Evolutionary conservation across 2,888 invertebrate species (phyloP).

Genomic region (Caenorhabditis sp.): DNA sequence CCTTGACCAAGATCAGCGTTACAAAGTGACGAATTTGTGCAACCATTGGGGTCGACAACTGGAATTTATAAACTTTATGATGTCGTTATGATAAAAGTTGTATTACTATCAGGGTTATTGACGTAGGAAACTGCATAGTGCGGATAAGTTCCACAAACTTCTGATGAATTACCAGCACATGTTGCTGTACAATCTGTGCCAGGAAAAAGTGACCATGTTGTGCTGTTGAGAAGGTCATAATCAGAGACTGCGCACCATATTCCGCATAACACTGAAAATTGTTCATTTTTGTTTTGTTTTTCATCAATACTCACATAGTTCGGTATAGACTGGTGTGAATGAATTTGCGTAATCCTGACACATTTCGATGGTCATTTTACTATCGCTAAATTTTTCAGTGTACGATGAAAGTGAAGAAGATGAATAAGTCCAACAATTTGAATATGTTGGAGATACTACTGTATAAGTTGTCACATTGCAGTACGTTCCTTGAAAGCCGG

Average conservation of each 20-base stretch:
- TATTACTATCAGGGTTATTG: neutral
- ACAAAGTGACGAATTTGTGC: slow-evolving; percentile 1
- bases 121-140: neutral
- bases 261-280: slow-evolving; percentile 17
- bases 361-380: slow-evolving; percentile 13
- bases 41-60: slow-evolving; percentile 19
- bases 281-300: too few relatives aligned
- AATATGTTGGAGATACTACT: neutral
- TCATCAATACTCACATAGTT: neutral
- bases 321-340: neutral
- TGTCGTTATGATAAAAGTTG: neutral
- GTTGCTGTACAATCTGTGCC: slow-evolving; percentile 6
- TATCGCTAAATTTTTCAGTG: slow-evolving; percentile 8
- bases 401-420: slow-evolving; percentile 10
- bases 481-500: neutral
- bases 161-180: slow-evolving; percentile 20
- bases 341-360: slow-evolving; percentile 14
- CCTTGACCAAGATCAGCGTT: slow-evolving; percentile 5
- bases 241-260: slow-evolving; percentile 20
- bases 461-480: neutral
- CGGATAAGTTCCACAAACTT: slow-evolving; percentile 11
- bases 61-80: neutral
- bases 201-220: neutral
- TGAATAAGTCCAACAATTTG: slow-evolving; percentile 18
- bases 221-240: slow-evolving; percentile 7